A percentile compares a stretch with the other conserved stretches of the same genome.
Evolutionary conservation across 2,113 vertebrate genomes (phyloP).

Genomic region (Melierax canorus): DNA sequence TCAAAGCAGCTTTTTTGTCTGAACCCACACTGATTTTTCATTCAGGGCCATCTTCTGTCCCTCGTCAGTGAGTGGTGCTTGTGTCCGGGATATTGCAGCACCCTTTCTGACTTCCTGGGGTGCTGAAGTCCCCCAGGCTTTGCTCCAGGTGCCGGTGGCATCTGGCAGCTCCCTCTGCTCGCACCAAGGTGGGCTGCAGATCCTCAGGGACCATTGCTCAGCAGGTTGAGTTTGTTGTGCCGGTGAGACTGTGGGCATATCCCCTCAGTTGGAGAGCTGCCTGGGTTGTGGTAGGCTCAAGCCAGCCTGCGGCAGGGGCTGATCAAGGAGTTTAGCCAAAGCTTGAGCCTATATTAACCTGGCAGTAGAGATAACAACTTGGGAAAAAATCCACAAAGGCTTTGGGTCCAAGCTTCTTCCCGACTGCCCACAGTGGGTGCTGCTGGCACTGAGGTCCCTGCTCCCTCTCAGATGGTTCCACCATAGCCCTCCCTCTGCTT

Average conservation of each 20-base stretch:
- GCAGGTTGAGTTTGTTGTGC: not conserved
- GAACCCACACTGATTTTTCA: not conserved
- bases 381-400: not conserved
- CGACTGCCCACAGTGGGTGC: rapidly evolving
- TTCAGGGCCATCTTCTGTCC: not conserved
- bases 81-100: not conserved
- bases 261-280: not conserved
- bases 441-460: not conserved
- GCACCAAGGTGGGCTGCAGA: not conserved
- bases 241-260: rapidly evolving
- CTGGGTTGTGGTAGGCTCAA: not conserved
- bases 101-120: not conserved
- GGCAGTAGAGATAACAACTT: not conserved
- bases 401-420: not conserved
- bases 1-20: not conserved
- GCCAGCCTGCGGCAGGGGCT: not conserved
- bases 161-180: not conserved
- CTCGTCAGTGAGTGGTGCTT: not conserved
- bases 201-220: not conserved
- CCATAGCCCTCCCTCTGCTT: not conserved
- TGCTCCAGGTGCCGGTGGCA: not conserved
- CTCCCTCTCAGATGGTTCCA: not conserved
- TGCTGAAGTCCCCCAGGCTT: not conserved
- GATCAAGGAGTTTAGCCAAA: not conserved
- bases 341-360: not conserved